These are phyloP conservation scores for Ectemnius cavifrons DNA, from an alignment of 2,888 invertebrate species.

Conservation along the genomic window DNA sequence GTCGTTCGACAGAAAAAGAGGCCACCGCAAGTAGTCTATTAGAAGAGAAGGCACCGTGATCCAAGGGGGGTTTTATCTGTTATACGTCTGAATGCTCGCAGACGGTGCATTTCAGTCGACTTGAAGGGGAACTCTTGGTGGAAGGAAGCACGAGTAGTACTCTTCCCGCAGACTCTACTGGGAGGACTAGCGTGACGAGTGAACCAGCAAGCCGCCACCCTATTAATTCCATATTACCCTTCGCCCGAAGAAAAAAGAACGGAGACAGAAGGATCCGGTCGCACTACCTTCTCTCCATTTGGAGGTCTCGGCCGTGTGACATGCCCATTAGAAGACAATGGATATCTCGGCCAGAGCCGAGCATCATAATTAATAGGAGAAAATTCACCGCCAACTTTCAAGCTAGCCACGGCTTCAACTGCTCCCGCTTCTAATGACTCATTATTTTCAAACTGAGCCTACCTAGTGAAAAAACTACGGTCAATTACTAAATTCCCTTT, in stretches of 20 bases:
- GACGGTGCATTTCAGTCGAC: slow-evolving; percentile 32
- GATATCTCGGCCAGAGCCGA: slow-evolving; percentile 13
- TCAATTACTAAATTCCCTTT: no score
- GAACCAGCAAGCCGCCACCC: slow-evolving; percentile 34
- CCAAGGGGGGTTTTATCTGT: slow-evolving; percentile 25
- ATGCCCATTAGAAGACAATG: slow-evolving; percentile 54
- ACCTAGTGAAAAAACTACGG: no score
- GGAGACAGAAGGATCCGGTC: not conserved
- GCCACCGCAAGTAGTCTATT: slow-evolving; percentile 30
- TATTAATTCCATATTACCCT: slow-evolving; percentile 58
- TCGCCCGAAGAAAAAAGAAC: slow-evolving; percentile 36
- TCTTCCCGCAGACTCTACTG: slow-evolving; percentile 9
- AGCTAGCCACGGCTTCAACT: no score
- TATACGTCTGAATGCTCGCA: slow-evolving; percentile 29
- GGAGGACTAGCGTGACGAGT: slow-evolving; percentile 47
- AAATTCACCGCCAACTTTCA: no score
- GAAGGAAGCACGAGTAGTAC: slow-evolving; percentile 4
- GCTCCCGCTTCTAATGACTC: no score
- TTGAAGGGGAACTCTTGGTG: slow-evolving; percentile 5
- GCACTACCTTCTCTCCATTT: slow-evolving; percentile 51
- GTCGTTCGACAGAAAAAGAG: not conserved
- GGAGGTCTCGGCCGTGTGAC: slow-evolving; percentile 58
- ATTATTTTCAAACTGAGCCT: no score
- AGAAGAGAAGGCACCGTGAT: slow-evolving; percentile 28
- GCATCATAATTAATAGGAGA: no score